These are phyloP conservation scores for Prochilodus magdalenae DNA, from an alignment of 2,113 vertebrate species.

Conservation along the genomic window DNA sequence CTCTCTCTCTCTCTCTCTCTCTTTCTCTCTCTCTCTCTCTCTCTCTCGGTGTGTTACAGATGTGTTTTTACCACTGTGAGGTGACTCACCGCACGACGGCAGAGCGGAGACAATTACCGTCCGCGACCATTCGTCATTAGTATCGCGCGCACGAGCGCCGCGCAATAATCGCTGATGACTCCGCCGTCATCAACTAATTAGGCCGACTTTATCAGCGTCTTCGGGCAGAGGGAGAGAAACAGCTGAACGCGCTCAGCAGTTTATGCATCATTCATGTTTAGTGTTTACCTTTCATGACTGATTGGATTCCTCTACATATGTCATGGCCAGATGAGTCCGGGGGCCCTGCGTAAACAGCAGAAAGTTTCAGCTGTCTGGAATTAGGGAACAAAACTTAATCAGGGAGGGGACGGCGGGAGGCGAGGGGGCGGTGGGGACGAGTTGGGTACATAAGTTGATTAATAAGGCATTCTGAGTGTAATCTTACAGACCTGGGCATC, in stretches of 20 bases:
- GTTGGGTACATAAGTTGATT: too few species aligned
- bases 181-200: constrained; percentile 45
- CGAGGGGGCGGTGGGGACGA: not conserved
- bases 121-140: constrained; percentile 40
- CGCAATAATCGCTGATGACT: constrained; percentile 50
- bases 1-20: not conserved
- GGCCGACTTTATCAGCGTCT: constrained; percentile 44
- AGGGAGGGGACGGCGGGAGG: not conserved
- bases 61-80: not conserved
- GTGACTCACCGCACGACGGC: constrained; percentile 1
- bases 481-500: too few species aligned
- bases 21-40: not conserved
- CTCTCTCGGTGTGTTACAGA: not conserved
- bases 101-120: constrained; percentile 33
- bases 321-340: constrained; percentile 22
- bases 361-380: constrained; percentile 34
- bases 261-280: constrained; percentile 21
- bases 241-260: not conserved
- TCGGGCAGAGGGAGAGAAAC: not conserved
- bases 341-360: constrained; percentile 10
- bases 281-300: constrained; percentile 15
- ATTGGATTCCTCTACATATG: constrained; percentile 34
- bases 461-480: too few species aligned
- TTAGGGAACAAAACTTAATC: constrained; percentile 31
- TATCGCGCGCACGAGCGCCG: constrained; percentile 25